A percentile compares a stretch with the other conserved stretches of the same genome.
phyloP scores from a whole-genome alignment of 2,888 invertebrate genomes.

The Leptinotarsa peninsularis region DNA sequence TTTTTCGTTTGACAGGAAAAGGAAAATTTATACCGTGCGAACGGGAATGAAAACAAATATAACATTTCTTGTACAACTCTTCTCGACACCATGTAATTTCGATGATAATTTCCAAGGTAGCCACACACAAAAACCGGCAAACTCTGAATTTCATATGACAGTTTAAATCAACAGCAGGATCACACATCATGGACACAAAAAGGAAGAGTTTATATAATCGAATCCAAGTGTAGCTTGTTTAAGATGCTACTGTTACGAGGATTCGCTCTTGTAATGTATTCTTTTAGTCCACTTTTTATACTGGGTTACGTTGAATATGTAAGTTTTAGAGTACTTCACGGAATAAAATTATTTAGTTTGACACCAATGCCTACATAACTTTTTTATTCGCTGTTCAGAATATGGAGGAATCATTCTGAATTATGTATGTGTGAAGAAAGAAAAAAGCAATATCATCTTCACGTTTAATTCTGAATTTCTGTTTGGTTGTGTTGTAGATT shows the following conservation, averaged over 20 bases:
- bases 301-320: slow-evolving; percentile 28
- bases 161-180: slow-evolving; percentile 47
- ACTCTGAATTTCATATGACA: slow-evolving; percentile 55
- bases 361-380: slow-evolving; percentile 34
- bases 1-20: slow-evolving; percentile 55
- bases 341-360: slow-evolving; percentile 38
- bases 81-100: slow-evolving; percentile 60
- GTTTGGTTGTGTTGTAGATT: background rate
- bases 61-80: slow-evolving; percentile 60
- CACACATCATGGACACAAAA: slow-evolving; percentile 47
- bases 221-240: slow-evolving; percentile 36
- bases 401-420: slow-evolving; percentile 13
- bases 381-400: slow-evolving; percentile 18
- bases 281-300: slow-evolving; percentile 35
- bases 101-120: slow-evolving; percentile 57
- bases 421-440: slow-evolving; percentile 20
- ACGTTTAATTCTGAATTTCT: background rate
- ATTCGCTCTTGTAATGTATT: slow-evolving; percentile 36
- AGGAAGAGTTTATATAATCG: slow-evolving; percentile 37
- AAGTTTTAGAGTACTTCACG: slow-evolving; percentile 28
- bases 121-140: slow-evolving; percentile 52
- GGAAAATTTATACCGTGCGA: slow-evolving; percentile 63
- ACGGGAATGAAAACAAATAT: slow-evolving; percentile 62
- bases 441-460: slow-evolving; percentile 22
- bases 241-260: slow-evolving; percentile 27